Evolutionary conservation across 2,797 vertebrate genomes (phyloP), one percentile per base, ranked within the genome.

Genomic region (Numenius phaeopus): DNA sequence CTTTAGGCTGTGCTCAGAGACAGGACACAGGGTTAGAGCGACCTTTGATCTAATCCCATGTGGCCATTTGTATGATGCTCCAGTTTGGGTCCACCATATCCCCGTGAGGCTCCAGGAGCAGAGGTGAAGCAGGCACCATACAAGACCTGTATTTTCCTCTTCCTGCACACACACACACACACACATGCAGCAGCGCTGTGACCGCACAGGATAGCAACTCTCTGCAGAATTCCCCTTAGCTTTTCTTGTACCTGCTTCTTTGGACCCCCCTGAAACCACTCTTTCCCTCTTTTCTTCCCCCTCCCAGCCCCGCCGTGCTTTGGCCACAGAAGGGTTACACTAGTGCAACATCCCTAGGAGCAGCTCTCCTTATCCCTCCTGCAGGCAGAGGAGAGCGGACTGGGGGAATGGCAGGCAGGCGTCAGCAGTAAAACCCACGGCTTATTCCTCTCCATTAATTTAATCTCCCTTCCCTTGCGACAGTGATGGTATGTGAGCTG

Each of bases 131-230:
- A 24, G 52, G 59, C 47, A 40, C 23, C 0, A 0, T 4, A 4
- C 15, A 9, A 52, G 37, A 32, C 18, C 23, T 17, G 5, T 0
- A 13, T 23, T 49, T 54, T 34, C 9, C 15, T 52, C 34, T 44
- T 50, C 19, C 47, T 5, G 42, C 15, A 3, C 9, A 5, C 0
- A 30, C 52, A 2, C 32, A 15, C 0, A 30, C 52, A 2, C 29
- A 12, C 0, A 37, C 34, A 37, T 37, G 4, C 15, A 55, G 39
- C n/a, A 49, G 34, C 1, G 0, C 29, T 32, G 24, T 22, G 67
- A 42, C 30, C 18, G 4, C 2, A 1, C 64, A 55, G 57, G 47
- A 50, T n/a, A 32, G 24, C 50, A 46, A 1, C 42, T 92, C 32
- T 4, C 34, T 11, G 65, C 3, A 0, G 14, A 47, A 40, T 27